Evolutionary conservation across 2,888 invertebrate genomes (phyloP), one percentile per base, ranked within the genome.

Genomic region (Eupithecia inturbata): DNA sequence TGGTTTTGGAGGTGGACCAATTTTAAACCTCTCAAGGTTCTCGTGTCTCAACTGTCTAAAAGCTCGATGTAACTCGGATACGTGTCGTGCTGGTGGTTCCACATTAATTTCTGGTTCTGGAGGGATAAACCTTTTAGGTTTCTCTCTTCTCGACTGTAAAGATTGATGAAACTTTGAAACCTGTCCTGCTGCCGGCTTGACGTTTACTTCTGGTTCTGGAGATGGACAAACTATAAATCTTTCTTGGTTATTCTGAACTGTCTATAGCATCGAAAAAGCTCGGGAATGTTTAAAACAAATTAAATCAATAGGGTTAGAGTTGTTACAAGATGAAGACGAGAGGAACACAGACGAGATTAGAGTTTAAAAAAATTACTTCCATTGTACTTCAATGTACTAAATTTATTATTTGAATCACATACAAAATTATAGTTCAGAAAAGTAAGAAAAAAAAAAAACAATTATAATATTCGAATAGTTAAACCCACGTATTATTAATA

Each of bases 131-230:
- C 49, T 45, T 45, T 1, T 9, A 49, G 49, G n/a, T 9, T 49
- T 49, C 49, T 49, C 49, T n/a, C 49, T 5, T n/a, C n/a, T 10
- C 10, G n/a, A 53, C 10, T 22, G 49, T n/a, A 10, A 53, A 22
- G 3, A 16, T 9, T 53, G 49, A 53, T n/a, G 10, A 53, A 22
- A 22, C 49, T 53, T 53, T 53, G 49, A 22, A 53, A 22, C 22
- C 49, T 75, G 67, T 19, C 71, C 68, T 1, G 49, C 41, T 1
- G 49, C 36, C 16, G 73, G 70, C 26, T 57, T 12, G 12, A 14
- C 26, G 57, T 22, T 57, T 9, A 57, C 22, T 57, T 26, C 57
- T 57, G 22, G 4, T 26, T 57, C 57, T 26, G 26, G 14, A 57
- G 22, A 57, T 57, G 26, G 57, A 22, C 12, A 1, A 14, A 26